These are phyloP conservation scores for Bubo scandiacus DNA, from an alignment of 2,113 vertebrate species.

Conservation along the genomic window DNA sequence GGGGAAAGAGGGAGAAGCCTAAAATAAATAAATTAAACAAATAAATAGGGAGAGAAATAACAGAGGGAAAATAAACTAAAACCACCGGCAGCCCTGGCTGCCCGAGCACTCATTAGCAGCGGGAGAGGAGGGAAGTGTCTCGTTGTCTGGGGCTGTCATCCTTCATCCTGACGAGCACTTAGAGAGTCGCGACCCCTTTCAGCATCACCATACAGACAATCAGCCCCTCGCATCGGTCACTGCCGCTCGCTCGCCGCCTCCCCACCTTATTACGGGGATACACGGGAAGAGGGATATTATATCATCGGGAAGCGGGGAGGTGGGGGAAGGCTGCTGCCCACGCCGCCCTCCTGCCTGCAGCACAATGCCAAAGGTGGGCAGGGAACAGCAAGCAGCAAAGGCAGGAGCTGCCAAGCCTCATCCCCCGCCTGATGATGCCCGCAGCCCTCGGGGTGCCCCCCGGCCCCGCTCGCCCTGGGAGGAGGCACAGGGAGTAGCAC, in stretches of 20 bases:
- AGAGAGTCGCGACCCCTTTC: slow-evolving; percentile 80
- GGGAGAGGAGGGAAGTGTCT: slow-evolving; percentile 72
- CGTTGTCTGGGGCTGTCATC: slow-evolving; percentile 75
- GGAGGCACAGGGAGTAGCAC: accelerated
- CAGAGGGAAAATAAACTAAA: background rate
- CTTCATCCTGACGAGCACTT: slow-evolving; percentile 80
- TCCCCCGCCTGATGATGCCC: accelerated
- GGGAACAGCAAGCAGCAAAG: accelerated
- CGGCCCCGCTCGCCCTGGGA: background rate
- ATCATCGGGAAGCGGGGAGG: background rate
- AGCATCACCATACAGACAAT: slow-evolving; percentile 72
- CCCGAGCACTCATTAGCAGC: slow-evolving; percentile 69
- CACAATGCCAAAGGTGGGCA: accelerated
- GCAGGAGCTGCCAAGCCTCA: accelerated
- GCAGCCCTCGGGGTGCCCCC: background rate
- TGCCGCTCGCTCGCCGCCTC: background rate
- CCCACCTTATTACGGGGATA: background rate
- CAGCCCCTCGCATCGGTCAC: slow-evolving; percentile 74
- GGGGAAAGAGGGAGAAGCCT: background rate
- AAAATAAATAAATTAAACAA: slow-evolving; percentile 15
- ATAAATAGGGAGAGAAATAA: background rate
- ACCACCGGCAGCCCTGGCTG: slow-evolving; percentile 33
- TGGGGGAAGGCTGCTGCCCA: background rate
- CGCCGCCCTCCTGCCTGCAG: background rate
- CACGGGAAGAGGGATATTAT: background rate